Evolutionary conservation across 2,113 vertebrate genomes (phyloP).

Genomic region (Oceanites oceanicus): DNA sequence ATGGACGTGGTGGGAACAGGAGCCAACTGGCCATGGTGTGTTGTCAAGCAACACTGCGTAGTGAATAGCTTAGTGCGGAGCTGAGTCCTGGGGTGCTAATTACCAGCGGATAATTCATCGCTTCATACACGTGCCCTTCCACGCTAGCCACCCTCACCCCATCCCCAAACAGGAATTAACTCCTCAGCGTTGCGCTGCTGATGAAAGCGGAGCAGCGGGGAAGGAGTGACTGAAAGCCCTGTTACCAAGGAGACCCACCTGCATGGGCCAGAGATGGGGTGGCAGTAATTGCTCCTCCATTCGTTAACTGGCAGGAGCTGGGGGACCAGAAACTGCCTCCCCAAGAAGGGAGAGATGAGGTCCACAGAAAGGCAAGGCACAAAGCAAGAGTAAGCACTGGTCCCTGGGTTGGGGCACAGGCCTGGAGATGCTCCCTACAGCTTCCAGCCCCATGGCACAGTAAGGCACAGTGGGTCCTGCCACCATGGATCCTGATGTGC

Average conservation of each 20-base stretch:
- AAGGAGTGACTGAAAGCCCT: constrained; percentile 11
- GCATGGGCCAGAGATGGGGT: constrained; percentile 41
- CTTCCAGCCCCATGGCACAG: not conserved
- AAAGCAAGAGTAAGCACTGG: not conserved
- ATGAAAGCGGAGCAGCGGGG: not conserved
- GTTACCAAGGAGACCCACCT: constrained; percentile 63
- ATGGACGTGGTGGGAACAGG: not conserved
- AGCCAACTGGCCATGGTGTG: not conserved
- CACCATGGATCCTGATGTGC: accelerated
- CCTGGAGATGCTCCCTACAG: not conserved
- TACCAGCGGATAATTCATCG: not conserved
- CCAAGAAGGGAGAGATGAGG: not conserved
- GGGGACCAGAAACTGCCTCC: not conserved
- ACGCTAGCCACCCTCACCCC: not conserved
- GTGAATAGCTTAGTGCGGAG: not conserved
- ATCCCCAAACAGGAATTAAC: constrained; percentile 1
- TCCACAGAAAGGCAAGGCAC: not conserved
- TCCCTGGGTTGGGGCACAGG: not conserved
- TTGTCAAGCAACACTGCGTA: not conserved
- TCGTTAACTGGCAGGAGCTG: not conserved
- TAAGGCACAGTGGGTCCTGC: not conserved
- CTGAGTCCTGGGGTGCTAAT: not conserved
- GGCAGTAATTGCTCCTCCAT: constrained; percentile 68
- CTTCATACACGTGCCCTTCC: not conserved
- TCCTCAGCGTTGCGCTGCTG: not conserved